phyloP scores from a whole-genome alignment of 2,797 vertebrate species.

The Sebastolobus altivelis region DNA sequence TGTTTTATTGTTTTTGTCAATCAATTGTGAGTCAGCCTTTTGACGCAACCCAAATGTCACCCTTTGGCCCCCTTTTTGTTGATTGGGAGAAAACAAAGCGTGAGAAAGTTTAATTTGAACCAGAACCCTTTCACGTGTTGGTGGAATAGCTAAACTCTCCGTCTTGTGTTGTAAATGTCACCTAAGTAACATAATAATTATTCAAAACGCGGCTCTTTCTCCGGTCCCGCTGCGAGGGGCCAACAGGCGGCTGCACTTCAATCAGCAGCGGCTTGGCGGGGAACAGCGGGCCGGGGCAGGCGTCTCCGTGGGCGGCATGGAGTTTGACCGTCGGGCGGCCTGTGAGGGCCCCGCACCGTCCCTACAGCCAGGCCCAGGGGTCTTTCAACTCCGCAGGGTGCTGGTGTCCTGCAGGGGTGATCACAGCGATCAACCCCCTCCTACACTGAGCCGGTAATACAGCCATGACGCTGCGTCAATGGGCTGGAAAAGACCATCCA shows the following conservation, averaged over 20 bases:
- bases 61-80: constrained; percentile 53
- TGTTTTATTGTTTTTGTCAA: constrained; percentile 65
- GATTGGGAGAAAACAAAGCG: constrained; percentile 68
- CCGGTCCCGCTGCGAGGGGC: constrained; percentile 76
- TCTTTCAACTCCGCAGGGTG: constrained; percentile 82
- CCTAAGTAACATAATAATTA: constrained; percentile 86
- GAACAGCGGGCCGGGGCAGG: constrained; percentile 66
- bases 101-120: constrained; percentile 69
- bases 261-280: constrained; percentile 72
- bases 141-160: constrained; percentile 49
- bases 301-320: constrained; percentile 76
- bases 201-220: constrained; percentile 73
- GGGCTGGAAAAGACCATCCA: constrained; percentile 64
- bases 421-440: constrained; percentile 77
- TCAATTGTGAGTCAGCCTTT: constrained; percentile 39
- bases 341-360: constrained; percentile 44
- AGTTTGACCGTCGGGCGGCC: constrained; percentile 64
- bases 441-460: constrained; percentile 69
- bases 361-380: constrained; percentile 49
- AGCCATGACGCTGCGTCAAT: constrained; percentile 67
- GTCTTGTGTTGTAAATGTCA: constrained; percentile 87
- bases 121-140: constrained; percentile 49
- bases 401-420: constrained; percentile 75
- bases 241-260: constrained; percentile 84
- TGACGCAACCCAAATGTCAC: constrained; percentile 59